These are phyloP conservation scores for Calonectris borealis DNA, from an alignment of 2,113 vertebrate species.

Conservation along the genomic window DNA sequence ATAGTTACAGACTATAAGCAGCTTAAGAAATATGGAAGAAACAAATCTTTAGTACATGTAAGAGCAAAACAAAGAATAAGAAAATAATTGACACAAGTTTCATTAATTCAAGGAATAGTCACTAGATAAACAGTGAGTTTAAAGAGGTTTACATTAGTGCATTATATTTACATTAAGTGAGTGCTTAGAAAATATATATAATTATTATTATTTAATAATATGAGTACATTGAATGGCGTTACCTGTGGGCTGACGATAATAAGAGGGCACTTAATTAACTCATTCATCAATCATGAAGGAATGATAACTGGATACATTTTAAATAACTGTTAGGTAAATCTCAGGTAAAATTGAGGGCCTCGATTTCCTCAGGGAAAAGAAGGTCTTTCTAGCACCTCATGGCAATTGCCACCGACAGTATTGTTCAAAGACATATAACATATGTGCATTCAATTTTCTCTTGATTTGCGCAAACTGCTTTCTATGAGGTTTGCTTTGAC, in stretches of 20 bases:
- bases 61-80: not conserved
- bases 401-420: not conserved
- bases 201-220: not conserved
- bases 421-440: not conserved
- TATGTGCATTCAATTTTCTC: not conserved
- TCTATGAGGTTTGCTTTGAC: not conserved
- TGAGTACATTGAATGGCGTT: not conserved
- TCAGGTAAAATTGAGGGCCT: not conserved
- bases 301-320: not conserved
- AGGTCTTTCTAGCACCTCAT: not conserved
- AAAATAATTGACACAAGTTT: not conserved
- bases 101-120: not conserved
- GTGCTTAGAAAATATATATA: not conserved
- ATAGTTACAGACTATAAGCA: not conserved
- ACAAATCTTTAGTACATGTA: rapidly evolving
- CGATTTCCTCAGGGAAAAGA: not conserved
- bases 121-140: not conserved
- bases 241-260: not conserved
- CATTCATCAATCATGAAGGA: not conserved
- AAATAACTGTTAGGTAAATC: not conserved
- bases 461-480: not conserved
- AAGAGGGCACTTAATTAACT: not conserved
- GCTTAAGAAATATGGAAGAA: not conserved
- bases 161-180: not conserved
- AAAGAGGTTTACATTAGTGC: not conserved